Conservation (phyloP, 2,888 invertebrate species). For the Hedychridium roseum region DNA sequence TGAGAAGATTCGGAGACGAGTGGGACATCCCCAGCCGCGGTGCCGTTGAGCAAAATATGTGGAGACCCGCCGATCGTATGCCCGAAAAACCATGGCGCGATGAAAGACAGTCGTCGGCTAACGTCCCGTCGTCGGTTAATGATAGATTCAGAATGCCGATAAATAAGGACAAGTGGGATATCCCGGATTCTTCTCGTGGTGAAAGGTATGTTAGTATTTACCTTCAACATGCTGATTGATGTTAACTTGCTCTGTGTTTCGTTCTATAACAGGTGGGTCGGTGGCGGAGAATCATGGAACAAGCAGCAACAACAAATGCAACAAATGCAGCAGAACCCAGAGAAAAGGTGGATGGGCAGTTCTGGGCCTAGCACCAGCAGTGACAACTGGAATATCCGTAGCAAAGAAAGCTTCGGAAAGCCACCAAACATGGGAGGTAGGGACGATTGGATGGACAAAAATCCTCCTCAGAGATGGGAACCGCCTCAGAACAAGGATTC, state of each 20-base stretch:
- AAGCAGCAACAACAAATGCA: no score
- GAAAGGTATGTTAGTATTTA: conserved; percentile 22
- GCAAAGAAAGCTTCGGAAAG: conserved; percentile 43
- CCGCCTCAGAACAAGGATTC: conserved; percentile 23
- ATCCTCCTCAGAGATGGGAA: conserved; percentile 42
- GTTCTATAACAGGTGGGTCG: no score
- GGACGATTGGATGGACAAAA: conserved; percentile 38
- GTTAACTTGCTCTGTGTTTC: no score
- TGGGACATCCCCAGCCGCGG: conserved; percentile 59
- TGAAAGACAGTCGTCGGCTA: conserved; percentile 28
- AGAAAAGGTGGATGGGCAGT: conserved; percentile 26
- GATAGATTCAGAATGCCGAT: conserved; percentile 35
- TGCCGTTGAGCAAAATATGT: conserved; percentile 37
- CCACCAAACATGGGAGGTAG: no score
- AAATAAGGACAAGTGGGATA: conserved; percentile 36
- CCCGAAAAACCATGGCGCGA: conserved; percentile 21
- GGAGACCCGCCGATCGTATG: conserved; percentile 17
- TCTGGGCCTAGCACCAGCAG: conserved; percentile 13
- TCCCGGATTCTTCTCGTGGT: conserved; percentile 18
- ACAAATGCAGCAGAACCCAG: conserved; percentile 10
- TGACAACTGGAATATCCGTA: conserved; percentile 49
- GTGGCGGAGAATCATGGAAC: no score
- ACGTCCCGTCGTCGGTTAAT: conserved; percentile 12
- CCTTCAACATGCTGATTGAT: no score
- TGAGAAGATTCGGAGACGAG: conserved; percentile 46